Conservation (phyloP, 35 echinoderm and acorn worm genomes). For the Ptychodera flava region DNA sequence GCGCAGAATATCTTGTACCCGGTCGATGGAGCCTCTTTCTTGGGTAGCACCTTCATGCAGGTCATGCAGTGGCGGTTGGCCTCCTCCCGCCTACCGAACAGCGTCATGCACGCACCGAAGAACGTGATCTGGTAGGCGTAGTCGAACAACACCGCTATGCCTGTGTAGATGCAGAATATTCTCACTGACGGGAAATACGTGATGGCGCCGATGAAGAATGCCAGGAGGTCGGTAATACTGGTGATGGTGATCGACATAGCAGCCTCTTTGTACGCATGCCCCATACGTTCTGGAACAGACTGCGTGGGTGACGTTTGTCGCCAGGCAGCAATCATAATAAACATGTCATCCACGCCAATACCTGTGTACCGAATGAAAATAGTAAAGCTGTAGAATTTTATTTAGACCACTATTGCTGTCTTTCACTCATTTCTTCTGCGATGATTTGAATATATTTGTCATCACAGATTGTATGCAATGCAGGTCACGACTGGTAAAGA, state of each 20-base stretch:
- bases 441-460: no score
- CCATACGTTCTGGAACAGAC: conserved; percentile 81
- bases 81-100: conserved; percentile 68
- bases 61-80: conserved; percentile 83
- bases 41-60: conserved; percentile 72
- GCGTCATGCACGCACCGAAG: conserved; percentile 91
- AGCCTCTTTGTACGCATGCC: conserved; percentile 73
- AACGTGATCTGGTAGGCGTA: conserved; percentile 97
- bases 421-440: no score
- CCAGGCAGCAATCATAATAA: conserved; percentile 98
- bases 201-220: conserved; percentile 79
- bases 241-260: conserved; percentile 96
- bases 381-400: no score
- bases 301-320: conserved; percentile 61
- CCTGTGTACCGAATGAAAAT: conserved; percentile 36
- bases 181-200: conserved; percentile 61
- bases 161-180: conserved; percentile 81
- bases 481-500: no score
- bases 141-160: conserved; percentile 88
- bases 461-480: no score
- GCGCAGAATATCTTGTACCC: conserved; percentile 87
- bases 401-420: no score
- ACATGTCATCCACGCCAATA: conserved; percentile 99
- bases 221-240: conserved; percentile 82
- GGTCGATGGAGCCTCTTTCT: conserved; percentile 42